Percentiles rank a stretch among this genome's conserved stretches.
Conservation (phyloP, 1,140 invertebrate species). For the Chelonus insularis region DNA sequence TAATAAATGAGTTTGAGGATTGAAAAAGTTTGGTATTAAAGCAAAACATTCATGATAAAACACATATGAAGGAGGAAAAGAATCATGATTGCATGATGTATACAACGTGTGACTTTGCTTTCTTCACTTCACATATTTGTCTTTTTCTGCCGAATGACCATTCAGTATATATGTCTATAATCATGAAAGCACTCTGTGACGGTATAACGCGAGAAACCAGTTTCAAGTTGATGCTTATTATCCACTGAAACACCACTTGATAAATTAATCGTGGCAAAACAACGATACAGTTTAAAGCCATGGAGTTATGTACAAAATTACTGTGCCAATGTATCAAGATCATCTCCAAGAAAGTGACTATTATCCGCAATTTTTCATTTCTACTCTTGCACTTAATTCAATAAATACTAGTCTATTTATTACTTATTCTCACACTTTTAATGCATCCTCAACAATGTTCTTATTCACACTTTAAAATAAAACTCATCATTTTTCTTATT, state of each 20-base stretch:
- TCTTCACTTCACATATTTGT: not conserved
- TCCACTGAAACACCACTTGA: slow-evolving; percentile 9
- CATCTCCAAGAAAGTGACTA: not conserved
- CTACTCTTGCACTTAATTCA: not conserved
- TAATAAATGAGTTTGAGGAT: not conserved
- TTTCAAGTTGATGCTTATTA: slow-evolving; percentile 40
- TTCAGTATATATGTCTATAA: not conserved
- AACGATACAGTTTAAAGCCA: slow-evolving; percentile 4
- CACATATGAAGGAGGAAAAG: not conserved
- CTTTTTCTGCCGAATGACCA: not conserved
- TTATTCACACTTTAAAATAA: too few species aligned
- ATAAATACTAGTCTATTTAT: not conserved
- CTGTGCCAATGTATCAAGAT: not conserved
- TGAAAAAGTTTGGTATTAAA: not conserved
- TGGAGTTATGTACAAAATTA: slow-evolving; percentile 1
- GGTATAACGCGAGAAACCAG: slow-evolving; percentile 43
- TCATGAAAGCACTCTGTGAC: slow-evolving; percentile 26
- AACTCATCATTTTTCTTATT: too few species aligned
- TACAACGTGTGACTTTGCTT: not conserved
- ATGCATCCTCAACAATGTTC: too few species aligned
- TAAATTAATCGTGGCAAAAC: slow-evolving; percentile 6
- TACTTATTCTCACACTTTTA: too few species aligned
- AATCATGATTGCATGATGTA: not conserved
- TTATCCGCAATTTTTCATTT: not conserved
- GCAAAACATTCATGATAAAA: not conserved